Base-by-base conservation (phyloP, 2,888 invertebrate species). In the Euzetes globulus region DNA sequence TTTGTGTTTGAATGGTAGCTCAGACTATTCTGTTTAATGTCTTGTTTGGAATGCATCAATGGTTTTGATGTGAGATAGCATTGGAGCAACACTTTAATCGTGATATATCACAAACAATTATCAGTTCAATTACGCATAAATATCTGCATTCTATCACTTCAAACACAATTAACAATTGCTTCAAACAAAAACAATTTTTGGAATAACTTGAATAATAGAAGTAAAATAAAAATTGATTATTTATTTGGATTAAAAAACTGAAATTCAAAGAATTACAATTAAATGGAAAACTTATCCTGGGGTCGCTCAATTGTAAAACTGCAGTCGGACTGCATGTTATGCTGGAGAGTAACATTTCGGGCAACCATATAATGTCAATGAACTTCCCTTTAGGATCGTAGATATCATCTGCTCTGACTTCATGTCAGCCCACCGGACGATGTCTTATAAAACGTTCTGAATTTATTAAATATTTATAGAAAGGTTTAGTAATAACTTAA, bases 311-410 rank as follows among this genome's bases (percentile, higher is more conserved):
- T 63, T 63, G n/a, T 29, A 29, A 58, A 25, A 25, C 58, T 17
- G 4, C 3, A 25, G 11, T 11, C 47, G 3, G 22, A 63, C 9
- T 11, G 29, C 13, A 29, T 63, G 63, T 63, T 63, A 22, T 63
- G 63, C 63, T 9, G 63, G 27, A 29, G 63, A 63, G 63, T 63
- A 13, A 9, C 29, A 63, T 63, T 63, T 63, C 63, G 63, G 63
- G 63, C n/a, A 25, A 17, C 6, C 58, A 47, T 15, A 9, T n/a
- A 47, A 58, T 58, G 58, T 58, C 58, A 58, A 58, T 58, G 58
- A 58, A 58, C 58, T 58, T 19, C 22, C 58, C 11, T 3, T 25
- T 25, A 7, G 58, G 9, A 17, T 58, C 22, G 4, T 3, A 58
- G 27, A 58, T n/a, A 58, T 58, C 58, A 58, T 58, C 58, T 58